Conservation (phyloP, 1,140 invertebrate genomes). For the Capitella teleta region DNA sequence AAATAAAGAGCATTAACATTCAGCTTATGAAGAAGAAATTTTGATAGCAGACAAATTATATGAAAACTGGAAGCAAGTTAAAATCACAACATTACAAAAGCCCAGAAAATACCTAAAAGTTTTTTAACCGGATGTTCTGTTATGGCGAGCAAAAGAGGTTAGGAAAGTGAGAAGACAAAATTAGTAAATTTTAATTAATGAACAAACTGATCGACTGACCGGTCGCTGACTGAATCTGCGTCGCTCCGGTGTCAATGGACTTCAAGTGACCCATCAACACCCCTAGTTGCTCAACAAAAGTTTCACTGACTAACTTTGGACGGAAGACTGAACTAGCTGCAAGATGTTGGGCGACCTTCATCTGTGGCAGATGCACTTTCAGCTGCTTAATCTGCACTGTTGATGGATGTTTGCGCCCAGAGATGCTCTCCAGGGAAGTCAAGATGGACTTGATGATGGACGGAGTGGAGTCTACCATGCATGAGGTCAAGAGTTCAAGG, state of each 20-base stretch:
- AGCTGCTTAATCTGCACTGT: constrained; percentile 29
- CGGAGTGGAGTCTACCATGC: constrained; percentile 22
- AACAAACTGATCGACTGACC: constrained; percentile 18
- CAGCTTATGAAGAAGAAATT: too few relatives aligned
- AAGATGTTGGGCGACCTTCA: constrained; percentile 27
- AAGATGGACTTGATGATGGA: constrained; percentile 26
- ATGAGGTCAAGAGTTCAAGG: constrained; percentile 24
- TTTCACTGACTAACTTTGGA: constrained; percentile 20
- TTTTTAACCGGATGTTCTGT: too few relatives aligned
- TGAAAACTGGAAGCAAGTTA: too few relatives aligned
- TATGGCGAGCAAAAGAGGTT: too few relatives aligned
- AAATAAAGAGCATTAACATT: too few relatives aligned
- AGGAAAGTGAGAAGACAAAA: too few relatives aligned
- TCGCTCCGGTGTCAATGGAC: constrained; percentile 25
- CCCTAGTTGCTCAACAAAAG: constrained; percentile 24
- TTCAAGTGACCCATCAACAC: constrained; percentile 25
- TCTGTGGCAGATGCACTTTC: constrained; percentile 22
- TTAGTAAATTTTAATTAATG: too few relatives aligned
- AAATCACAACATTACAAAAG: too few relatives aligned
- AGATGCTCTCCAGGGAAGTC: constrained; percentile 23
- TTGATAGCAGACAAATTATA: too few relatives aligned
- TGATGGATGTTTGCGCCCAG: constrained; percentile 33
- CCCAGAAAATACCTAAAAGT: too few relatives aligned
- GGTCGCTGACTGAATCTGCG: constrained; percentile 24
- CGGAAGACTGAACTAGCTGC: constrained; percentile 34